Base-by-base conservation (phyloP, 2,797 vertebrate genomes). In the Chiroxiphia lanceolata region DNA sequence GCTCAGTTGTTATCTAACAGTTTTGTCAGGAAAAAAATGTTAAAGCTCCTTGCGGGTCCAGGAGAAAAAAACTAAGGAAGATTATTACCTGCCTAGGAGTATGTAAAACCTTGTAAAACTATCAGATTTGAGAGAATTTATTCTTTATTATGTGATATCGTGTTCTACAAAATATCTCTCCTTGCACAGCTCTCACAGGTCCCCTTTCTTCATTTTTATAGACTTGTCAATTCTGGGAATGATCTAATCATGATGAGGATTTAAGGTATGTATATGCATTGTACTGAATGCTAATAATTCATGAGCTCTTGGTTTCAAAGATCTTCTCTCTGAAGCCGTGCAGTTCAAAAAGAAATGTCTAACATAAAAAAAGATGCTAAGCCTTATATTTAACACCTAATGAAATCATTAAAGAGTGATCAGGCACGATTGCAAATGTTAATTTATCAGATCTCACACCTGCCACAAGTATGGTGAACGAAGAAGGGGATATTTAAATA, bases 61-160 rank as follows among this genome's bases (percentile, higher is more conserved):
- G 48, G 68, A 75, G 38, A 54, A 89, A 60, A 82, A 87, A 67
- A 6, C 44, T 74, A 82, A 87, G 67, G 57, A 84, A 96, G 92
- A 94, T 97, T 96, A 97, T 97, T 97, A 97, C 96, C 96, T 97
- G 94, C 65, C 94, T 91, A 92, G 92, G 78, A 97, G 92, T 95
- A 94, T n/a, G 92, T 90, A 95, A 97, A 77, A 81, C 83, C 86
- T 77, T 84, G 84, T 94, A 87, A 96, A 97, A 96, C 87, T 82
- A 87, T 94, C 61, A 89, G 45, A 89, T 91, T 96, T 92, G 84
- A 84, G 68, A 90, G 77, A 95, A 94, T 91, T 92, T 90, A 79
- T 95, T 94, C 94, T 94, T 91, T 96, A 97, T 97, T 94, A 97
- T 59, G 95, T 96, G 96, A 89, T 94, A 94, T 71, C 78, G 63